Base-by-base conservation (phyloP, 2,888 invertebrate genomes). In the Megamerina dolium region DNA sequence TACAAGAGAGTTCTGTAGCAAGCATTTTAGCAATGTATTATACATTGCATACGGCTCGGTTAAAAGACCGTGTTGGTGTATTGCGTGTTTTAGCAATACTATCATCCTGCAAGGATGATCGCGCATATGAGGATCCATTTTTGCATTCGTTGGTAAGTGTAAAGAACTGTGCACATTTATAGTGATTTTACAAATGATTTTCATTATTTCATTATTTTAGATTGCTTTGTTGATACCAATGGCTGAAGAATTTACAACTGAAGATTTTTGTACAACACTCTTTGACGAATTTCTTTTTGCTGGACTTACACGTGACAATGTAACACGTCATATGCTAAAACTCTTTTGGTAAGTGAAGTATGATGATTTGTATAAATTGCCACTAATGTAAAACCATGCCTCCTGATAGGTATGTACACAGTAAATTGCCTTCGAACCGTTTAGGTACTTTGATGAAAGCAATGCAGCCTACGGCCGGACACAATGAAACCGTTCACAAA, bases 271-370 rank as follows among this genome's bases (percentile, higher is more conserved):
- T 70, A 92, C 92, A 3, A 89, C 90, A 2, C 80, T 96, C 32
- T 94, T 96, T 73, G 94, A 95, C 70, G 93, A 94, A 68, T 95
- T 95, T 69, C 87, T 96, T 61, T 85, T 93, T 70, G 91, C 92
- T 43, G 89, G 89, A 1, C 74, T 94, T 14, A 81, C 85, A 2
- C 81, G 87, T 50, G 94, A 95, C 61, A 94, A 93, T 75, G 93
- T 94, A 0, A 86, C 88, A 4, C 79, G 92, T 38, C 96, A 96
- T 74, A 77, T 95, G 62, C 72, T 94, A 35, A 90, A 94, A 65
- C 74, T 96, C 37, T 71, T 95, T 27, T 94, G 91, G 89, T 91
- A 40, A 8, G 5, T 14, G n/a, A n/a, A n/a, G n/a, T n/a, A n/a
- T n/a, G n/a, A n/a, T n/a, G n/a, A n/a, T n/a, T n/a, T n/a, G n/a